Conservation (phyloP, 2,888 invertebrate genomes). For the Mantis religiosa region DNA sequence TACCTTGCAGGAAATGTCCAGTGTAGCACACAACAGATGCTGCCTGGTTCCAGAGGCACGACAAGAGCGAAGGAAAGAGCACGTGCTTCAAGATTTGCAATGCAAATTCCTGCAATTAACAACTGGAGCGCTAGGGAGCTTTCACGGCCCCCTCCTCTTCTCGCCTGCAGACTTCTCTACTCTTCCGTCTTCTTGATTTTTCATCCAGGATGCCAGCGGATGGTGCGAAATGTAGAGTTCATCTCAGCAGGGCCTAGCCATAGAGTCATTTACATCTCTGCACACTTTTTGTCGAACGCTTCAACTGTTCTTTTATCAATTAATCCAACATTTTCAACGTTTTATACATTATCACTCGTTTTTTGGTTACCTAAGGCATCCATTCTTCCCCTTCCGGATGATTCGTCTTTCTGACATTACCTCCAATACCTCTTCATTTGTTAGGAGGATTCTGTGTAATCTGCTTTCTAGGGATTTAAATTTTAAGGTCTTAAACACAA, state of each 20-base stretch:
- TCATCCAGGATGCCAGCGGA: not conserved
- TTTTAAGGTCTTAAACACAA: no score
- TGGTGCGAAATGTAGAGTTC: not conserved
- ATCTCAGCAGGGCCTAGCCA: not conserved
- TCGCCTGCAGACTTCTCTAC: not conserved
- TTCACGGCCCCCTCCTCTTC: not conserved
- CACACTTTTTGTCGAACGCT: not conserved
- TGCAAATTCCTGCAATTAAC: slow-evolving; percentile 14
- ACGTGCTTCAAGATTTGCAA: slow-evolving; percentile 4
- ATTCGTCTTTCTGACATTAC: no score
- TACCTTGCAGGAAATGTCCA: not conserved
- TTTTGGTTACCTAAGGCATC: no score
- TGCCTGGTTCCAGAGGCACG: not conserved
- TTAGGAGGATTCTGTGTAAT: no score
- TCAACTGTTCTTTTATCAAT: no score
- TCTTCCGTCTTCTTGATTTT: not conserved
- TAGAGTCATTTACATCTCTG: not conserved
- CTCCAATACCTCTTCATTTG: no score
- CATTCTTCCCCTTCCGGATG: no score
- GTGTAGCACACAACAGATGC: not conserved
- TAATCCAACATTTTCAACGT: no score
- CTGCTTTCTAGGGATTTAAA: no score
- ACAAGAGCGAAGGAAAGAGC: not conserved
- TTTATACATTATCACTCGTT: no score
- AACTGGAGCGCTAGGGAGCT: not conserved